phyloP scores from a whole-genome alignment of 2,888 invertebrate species.

The Heteromurus nitidus region DNA sequence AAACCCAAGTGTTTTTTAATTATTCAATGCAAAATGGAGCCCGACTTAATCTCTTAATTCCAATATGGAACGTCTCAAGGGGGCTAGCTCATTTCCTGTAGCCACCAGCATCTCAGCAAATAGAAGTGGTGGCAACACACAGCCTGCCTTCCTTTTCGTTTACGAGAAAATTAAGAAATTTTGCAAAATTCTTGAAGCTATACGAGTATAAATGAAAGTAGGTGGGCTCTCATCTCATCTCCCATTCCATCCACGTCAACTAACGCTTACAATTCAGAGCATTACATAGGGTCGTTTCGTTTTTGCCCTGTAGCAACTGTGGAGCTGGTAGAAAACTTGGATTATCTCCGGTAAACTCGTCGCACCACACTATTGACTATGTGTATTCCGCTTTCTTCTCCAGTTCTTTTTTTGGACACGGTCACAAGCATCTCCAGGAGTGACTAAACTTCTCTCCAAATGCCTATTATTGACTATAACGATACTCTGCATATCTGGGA shows the following conservation, averaged over 20 bases:
- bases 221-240: constrained; percentile 42
- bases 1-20: constrained; percentile 54
- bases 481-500: constrained; percentile 24
- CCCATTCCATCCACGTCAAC: constrained; percentile 51
- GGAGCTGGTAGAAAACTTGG: constrained; percentile 45
- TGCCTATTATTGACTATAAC: constrained; percentile 27
- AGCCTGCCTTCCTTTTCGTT: constrained; percentile 29
- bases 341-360: constrained; percentile 41
- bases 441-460: neutral
- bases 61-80: constrained; percentile 43
- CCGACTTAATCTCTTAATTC: constrained; percentile 48
- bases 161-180: constrained; percentile 54
- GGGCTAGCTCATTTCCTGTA: constrained; percentile 43
- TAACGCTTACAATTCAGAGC: constrained; percentile 46
- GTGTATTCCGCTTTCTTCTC: neutral
- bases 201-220: constrained; percentile 2
- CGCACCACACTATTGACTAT: constrained; percentile 1
- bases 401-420: constrained; percentile 10
- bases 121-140: constrained; percentile 22
- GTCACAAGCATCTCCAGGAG: neutral
- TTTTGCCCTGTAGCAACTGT: constrained; percentile 52
- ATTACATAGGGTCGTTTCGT: constrained; percentile 48
- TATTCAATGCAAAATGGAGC: constrained; percentile 45
- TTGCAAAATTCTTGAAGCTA: constrained; percentile 44
- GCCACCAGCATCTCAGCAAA: constrained; percentile 7